Conservation (phyloP, 2,888 invertebrate genomes). For the Plagiodera versicolora region DNA sequence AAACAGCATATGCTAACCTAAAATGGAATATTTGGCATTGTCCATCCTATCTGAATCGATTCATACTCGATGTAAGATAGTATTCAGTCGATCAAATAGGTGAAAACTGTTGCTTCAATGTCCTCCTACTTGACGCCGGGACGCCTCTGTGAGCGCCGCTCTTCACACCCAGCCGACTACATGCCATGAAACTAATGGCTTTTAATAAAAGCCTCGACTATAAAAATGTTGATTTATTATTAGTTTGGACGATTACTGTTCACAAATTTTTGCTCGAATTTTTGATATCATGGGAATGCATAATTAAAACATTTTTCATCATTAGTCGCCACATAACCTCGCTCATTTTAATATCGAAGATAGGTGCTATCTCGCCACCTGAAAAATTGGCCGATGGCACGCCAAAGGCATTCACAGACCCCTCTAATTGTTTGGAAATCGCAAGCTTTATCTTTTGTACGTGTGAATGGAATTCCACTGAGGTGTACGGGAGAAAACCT, state of each 20-base stretch:
- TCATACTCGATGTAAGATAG: too few species aligned
- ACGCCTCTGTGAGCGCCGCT: constrained; percentile 33
- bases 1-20: too few species aligned
- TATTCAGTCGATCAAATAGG: too few species aligned
- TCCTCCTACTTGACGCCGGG: not conserved
- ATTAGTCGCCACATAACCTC: constrained; percentile 39
- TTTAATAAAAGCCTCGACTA: constrained; percentile 57
- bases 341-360: constrained; percentile 29
- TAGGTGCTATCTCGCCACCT: constrained; percentile 32
- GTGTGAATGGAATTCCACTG: not conserved
- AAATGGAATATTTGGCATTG: too few species aligned
- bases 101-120: too few species aligned
- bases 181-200: constrained; percentile 53
- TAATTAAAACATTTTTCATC: constrained; percentile 55
- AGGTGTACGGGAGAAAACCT: not conserved
- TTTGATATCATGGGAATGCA: constrained; percentile 50
- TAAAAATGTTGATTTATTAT: constrained; percentile 57
- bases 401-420: constrained; percentile 32
- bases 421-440: constrained; percentile 40
- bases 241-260: constrained; percentile 54
- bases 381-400: constrained; percentile 38
- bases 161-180: constrained; percentile 45
- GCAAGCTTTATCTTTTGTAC: constrained; percentile 33
- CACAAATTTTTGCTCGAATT: constrained; percentile 53
- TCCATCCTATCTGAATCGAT: too few species aligned